Base-by-base conservation (phyloP, 1,140 invertebrate species). In the Drosophila pseudoananassae region DNA sequence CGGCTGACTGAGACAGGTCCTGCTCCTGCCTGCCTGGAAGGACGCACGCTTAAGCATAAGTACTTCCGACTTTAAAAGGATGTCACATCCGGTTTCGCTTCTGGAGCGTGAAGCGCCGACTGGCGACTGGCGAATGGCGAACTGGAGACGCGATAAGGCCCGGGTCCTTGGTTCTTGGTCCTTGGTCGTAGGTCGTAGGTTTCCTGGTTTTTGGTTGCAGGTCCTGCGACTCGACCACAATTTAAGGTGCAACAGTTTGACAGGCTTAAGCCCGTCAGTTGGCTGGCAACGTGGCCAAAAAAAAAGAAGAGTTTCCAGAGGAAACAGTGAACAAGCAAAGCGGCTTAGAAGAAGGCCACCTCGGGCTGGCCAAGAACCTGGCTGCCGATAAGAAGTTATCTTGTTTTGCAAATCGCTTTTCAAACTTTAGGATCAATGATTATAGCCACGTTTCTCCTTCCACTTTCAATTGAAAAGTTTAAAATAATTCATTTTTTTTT, bases 21-120 rank as follows among this genome's bases (percentile, higher is more conserved):
- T 43, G 25, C 25, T 27, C 25, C 25, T 27, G 25, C 40, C 33
- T 12, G 33, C 33, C 33, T 36, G 33, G 33, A 36, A 36, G 33
- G 78, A 83, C 84, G 89, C 83, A 90, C 80, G 88, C 88, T 90
- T 90, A 89, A 90, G 75, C 87, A 89, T 90, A 90, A 90, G 88
- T 90, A 90, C 88, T 90, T 90, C 88, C 88, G 88, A 90, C 88
- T 90, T 90, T 90, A 90, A 90, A 90, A 90, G 88, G 84, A 90
- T 91, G 88, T 90, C 88, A 90, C 88, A 89, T 90, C 88, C 88
- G 80, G 74, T 90, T 85, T 78, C 78, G 73, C 55, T 80, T 89
- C 76, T 80, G 84, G 84, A 88, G 84, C 83, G 84, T 88, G 84
- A 88, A 88, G 84, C 76, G 79, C 64, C 78, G 84, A 63, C 74